Evolutionary conservation across 2,797 vertebrate genomes (phyloP).

Genomic region (Hyperoplus lanceolatus): DNA sequence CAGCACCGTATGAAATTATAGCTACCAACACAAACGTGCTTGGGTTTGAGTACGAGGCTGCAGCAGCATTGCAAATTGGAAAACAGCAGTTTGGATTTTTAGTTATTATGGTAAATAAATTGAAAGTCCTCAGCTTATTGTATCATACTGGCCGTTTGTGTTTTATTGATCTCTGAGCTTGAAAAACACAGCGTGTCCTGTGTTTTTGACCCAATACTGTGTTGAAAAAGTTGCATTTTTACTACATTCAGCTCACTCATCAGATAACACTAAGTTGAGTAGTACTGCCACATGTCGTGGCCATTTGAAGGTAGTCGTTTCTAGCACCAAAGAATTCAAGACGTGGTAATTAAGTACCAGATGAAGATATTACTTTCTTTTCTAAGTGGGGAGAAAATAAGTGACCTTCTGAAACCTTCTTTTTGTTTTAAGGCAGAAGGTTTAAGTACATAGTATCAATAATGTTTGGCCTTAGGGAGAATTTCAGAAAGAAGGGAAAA

Average conservation of each 20-base stretch:
- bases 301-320: constrained; percentile 18
- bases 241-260: constrained; percentile 34
- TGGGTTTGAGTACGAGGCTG: constrained; percentile 18
- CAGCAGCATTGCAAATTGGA: constrained; percentile 37
- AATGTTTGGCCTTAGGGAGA: constrained; percentile 21
- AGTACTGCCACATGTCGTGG: constrained; percentile 5
- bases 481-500: constrained; percentile 3
- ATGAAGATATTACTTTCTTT: background rate
- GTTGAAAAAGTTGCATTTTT: constrained; percentile 26
- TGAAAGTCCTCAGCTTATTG: constrained; percentile 9
- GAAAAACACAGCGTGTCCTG: constrained; percentile 17
- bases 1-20: constrained; percentile 49
- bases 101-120: constrained; percentile 32
- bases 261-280: constrained; percentile 1
- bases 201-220: constrained; percentile 40
- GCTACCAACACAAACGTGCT: constrained; percentile 36
- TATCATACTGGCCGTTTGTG: constrained; percentile 1
- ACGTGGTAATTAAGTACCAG: constrained; percentile 7
- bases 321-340: constrained; percentile 58
- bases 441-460: background rate
- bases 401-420: background rate
- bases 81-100: constrained; percentile 15
- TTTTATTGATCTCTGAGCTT: constrained; percentile 33
- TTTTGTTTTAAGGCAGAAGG: constrained; percentile 35
- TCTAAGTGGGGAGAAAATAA: background rate